phyloP scores from a whole-genome alignment of 2,797 vertebrate species.

The Tiaroga cobitis region DNA sequence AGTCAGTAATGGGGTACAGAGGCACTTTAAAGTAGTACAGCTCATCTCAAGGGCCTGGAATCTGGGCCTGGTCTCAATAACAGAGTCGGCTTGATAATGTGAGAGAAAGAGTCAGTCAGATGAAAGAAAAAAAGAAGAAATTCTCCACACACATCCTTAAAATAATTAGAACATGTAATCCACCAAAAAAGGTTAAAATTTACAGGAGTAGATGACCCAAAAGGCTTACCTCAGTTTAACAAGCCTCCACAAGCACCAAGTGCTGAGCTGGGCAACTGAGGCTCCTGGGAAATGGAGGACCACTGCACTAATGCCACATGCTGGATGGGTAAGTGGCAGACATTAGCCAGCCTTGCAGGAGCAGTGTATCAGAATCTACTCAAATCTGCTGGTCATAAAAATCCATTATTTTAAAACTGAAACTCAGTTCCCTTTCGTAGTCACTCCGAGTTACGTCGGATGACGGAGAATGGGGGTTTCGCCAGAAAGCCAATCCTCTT shows the following conservation, averaged over 20 bases:
- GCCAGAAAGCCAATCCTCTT: too few relatives aligned
- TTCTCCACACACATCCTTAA: constrained; percentile 48
- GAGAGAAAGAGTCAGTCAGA: constrained; percentile 35
- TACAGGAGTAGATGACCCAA: constrained; percentile 48
- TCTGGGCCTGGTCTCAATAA: constrained; percentile 47
- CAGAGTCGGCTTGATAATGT: constrained; percentile 28
- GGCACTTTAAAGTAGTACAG: constrained; percentile 37
- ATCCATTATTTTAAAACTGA: constrained; percentile 18
- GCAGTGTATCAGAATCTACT: background rate
- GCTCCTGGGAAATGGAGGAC: constrained; percentile 43
- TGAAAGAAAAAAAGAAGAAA: constrained; percentile 32
- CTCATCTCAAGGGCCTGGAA: constrained; percentile 28
- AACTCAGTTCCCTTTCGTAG: too few relatives aligned
- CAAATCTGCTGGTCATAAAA: background rate
- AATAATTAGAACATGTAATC: constrained; percentile 63
- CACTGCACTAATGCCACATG: constrained; percentile 25
- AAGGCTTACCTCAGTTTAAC: constrained; percentile 58
- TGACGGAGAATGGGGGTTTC: too few relatives aligned
- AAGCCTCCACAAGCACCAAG: constrained; percentile 47
- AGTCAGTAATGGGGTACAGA: constrained; percentile 4
- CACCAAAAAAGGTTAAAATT: constrained; percentile 57
- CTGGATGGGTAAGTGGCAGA: constrained; percentile 37
- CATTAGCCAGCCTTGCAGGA: constrained; percentile 17
- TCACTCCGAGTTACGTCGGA: too few relatives aligned
- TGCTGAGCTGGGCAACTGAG: constrained; percentile 40